A percentile compares a stretch with the other conserved stretches of the same genome.
These are phyloP conservation scores for Rhinolophus ferrumequinum DNA, from an alignment of 2,113 vertebrate species.

Conservation along the genomic window DNA sequence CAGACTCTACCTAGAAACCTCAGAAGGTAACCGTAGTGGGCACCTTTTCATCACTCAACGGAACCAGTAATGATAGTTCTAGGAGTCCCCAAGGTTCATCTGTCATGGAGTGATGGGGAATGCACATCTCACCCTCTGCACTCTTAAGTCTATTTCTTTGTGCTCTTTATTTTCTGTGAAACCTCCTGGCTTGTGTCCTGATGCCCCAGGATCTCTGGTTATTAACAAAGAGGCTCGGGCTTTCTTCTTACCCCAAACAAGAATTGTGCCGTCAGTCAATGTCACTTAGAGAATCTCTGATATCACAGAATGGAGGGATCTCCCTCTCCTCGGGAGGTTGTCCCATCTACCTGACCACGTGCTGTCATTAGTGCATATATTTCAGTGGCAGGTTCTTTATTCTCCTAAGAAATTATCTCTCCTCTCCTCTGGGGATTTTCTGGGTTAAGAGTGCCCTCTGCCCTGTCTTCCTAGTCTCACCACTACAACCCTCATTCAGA, in stretches of 20 bases:
- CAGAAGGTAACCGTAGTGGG: neutral
- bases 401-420: neutral
- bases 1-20: neutral
- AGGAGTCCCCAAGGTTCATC: neutral
- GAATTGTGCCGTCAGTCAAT: neutral
- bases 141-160: neutral
- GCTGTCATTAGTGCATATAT: neutral
- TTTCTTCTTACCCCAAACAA: neutral
- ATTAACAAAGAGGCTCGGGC: neutral
- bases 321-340: neutral
- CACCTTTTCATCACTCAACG: neutral
- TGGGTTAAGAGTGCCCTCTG: neutral
- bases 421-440: neutral
- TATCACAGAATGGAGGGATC: neutral
- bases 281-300: constrained; percentile 12
- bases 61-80: neutral
- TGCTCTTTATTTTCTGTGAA: neutral
- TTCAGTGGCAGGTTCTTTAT: neutral
- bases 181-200: neutral
- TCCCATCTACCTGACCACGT: neutral
- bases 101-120: neutral
- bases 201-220: neutral
- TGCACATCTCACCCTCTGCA: neutral
- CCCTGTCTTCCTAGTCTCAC: neutral
- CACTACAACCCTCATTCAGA: neutral